Evolutionary conservation across 2,797 vertebrate genomes (phyloP), one percentile per base, ranked within the genome.

Genomic region (Pempheris klunzingeri): DNA sequence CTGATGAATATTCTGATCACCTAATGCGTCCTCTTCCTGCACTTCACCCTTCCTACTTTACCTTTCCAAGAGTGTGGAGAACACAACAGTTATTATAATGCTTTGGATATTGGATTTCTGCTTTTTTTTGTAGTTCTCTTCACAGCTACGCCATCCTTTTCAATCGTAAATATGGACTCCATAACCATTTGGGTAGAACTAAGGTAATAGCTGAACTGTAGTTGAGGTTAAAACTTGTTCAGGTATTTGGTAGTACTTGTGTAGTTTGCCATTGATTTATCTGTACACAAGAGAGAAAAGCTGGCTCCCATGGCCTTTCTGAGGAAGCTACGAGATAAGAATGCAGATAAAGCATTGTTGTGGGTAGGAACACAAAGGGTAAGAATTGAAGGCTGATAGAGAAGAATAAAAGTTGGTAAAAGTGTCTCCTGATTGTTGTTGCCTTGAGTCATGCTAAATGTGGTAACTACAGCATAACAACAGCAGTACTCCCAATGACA

Each of bases 271-370:
- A 32, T 28, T 70, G 36, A 58, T 57, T 15, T 34, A 55, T n/a
- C 26, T 64, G 24, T n/a, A 36, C n/a, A 38, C 32, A 15, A 43
- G 13, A 55, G 18, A 22, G 22, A 30, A 47, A n/a, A 30, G 36
- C 24, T 53, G 38, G 43, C 53, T 78, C 22, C 28, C 24, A 52
- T 71, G 70, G 66, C 49, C 73, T 80, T 74, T 79, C 47, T 68
- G 34, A 73, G 49, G 59, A 63, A 63, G 58, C 66, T 60, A 18
- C 22, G 30, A 70, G 34, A 41, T 36, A 53, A 47, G 65, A 59
- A 65, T 47, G 54, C n/a, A 50, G 57, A n/a, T n/a, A n/a, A n/a
- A n/a, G 30, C 30, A 6, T 3, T 32, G 3, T 32, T 32, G 30
- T 32, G 30, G 30, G 30, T 4, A 32, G 30, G 30, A 6, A 32